Base-by-base conservation (phyloP, 2,888 invertebrate genomes). In the Drosophila yooni region DNA sequence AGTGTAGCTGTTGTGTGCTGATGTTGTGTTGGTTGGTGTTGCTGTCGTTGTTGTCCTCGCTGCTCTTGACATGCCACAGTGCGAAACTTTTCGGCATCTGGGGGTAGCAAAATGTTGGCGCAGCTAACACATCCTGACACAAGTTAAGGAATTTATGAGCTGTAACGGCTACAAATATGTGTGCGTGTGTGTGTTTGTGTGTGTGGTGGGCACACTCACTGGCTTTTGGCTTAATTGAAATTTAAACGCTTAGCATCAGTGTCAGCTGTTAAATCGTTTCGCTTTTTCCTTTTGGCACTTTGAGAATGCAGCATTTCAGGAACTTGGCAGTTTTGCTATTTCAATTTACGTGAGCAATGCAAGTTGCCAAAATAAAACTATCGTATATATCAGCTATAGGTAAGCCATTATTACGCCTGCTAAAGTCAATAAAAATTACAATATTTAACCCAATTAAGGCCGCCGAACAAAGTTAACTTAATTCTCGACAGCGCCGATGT, bases 61-160 rank as follows among this genome's bases (percentile, higher is more conserved):
- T 90, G 82, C 71, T 66, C 71, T 75, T 83, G 88, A 80, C 77
- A 80, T 77, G 79, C 70, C 81, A 64, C 79, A 73, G 73, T 63
- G 70, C 68, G 75, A 58, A 88, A 85, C 57, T 73, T 88, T 88
- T 78, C 62, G 73, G 73, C 70, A 79, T 73, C 46, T 65, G 73
- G 76, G 70, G 78, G 74, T 58, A 64, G 74, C 70, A 76, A 77
- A 84, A 82, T 76, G 86, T 84, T 76, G 79, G 85, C 74, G 64
- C 74, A 76, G 73, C 74, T 78, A 88, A 86, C 88, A 88, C 81
- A 89, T 83, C 74, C 88, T 76, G 88, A 77, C 88, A 83, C 83
- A 90, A 90, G 89, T 91, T 89, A 91, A 81, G 79, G 79, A 89
- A 90, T 90, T 90, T 90, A 88, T 90, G 88, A 89, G 89, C 89